Base-by-base conservation (phyloP, 2,797 vertebrate genomes). In the Pygocentrus nattereri region DNA sequence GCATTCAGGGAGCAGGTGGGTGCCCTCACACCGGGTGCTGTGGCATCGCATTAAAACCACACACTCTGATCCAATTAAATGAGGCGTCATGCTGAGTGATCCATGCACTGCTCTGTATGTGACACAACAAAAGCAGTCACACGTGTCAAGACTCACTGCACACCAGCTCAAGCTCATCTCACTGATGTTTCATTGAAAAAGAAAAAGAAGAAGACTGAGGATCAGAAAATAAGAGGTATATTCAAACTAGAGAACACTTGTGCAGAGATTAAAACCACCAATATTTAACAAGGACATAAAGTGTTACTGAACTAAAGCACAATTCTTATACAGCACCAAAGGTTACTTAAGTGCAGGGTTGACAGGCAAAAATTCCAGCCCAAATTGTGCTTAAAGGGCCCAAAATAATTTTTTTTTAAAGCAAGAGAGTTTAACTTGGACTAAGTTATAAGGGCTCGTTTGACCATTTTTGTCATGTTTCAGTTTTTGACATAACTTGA, bases 1-100 rank as follows among this genome's bases (percentile, higher is more conserved):
- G 23, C 23, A 47, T 70, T 25, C 13, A 50, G 13, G 23, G 25
- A 49, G 23, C 44, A 70, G 38, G 67, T 47, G 44, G 38, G 67
- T 49, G 41, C 67, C 13, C 67, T 62, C 27, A 16, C 23, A 52
- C 13, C 21, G 7, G 44, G 71, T 0, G 18, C 30, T 30, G 56
- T 21, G 3, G 71, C 49, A 56, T 73, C 50, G 7, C 41, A 31
- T n/a, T 74, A 56, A 34, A 74, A n/a, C 50, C 30, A 74, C 16
- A 56, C 71, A 74, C 50, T 18, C 54, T 74, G 31, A 58, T 74
- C 72, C 58, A 41, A 56, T 54, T 56, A 59, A 44, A 23, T 7
- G 21, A 15, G 34, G 56, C 16, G 8, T 27, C 44, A 23, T 27
- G 54, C 31, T 19, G 74, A 12, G 58, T 8, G 34, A 38, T 56